Base-by-base conservation (phyloP, 2,113 vertebrate species). In the Camelus bactrianus region DNA sequence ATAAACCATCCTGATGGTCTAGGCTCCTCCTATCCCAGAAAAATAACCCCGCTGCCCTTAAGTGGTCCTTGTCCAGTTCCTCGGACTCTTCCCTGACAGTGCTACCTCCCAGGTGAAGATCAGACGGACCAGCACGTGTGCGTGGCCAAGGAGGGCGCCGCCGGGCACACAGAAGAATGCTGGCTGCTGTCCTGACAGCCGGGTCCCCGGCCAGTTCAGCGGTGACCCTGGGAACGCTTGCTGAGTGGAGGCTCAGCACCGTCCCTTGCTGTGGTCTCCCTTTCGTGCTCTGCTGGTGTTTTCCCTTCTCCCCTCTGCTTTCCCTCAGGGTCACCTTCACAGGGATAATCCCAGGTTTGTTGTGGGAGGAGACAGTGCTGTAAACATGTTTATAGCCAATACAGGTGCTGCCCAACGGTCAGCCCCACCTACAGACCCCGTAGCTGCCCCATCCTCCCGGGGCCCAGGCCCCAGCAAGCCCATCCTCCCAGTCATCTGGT, bases 311-410 rank as follows among this genome's bases (percentile, higher is more conserved):
- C 30, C 30, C 77, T 64, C 32, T 15, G 50, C 67, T 35, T 42
- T 48, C 3, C 56, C 30, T 56, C 70, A 13, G 69, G 91, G 95
- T 97, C 95, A 96, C 86, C 83, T 93, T 89, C 70, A 48, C 86
- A 17, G 56, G 54, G 80, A 79, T 65, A n/a, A 35, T 69, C 80
- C 30, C 14, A 0, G 9, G 64, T 67, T 89, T 93, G 96, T 58
- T 84, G 62, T 64, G 54, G 60, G 88, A 81, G 38, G 38, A 42
- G 38, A 42, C 38, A 42, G 38, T 22, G 50, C 48, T 35, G 56
- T 42, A 22, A 91, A n/a, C 64, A 62, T 84, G 89, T 97, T 97
- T 92, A 91, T 9, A 80, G 92, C 69, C 56, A 56, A 52, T 30
- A 97, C 93, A 95, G 83, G 54, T 80, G 96, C 26, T 5, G 8